phyloP scores from a whole-genome alignment of 2,113 vertebrate species.

The Paradoxurus hermaphroditus region DNA sequence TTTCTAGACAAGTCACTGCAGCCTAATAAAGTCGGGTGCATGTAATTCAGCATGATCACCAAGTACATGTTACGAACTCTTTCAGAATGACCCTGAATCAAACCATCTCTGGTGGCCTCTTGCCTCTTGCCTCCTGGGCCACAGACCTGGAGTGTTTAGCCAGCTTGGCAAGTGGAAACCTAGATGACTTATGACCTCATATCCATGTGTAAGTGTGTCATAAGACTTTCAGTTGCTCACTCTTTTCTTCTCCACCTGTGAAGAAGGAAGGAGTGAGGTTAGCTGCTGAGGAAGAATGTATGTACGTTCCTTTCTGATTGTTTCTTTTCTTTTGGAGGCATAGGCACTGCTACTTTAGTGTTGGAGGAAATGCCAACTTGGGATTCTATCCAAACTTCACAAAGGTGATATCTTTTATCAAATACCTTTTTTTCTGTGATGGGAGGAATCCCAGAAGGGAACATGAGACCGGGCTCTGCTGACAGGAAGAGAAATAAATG shows the following conservation, averaged over 20 bases:
- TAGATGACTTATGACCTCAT: neutral
- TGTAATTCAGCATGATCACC: neutral
- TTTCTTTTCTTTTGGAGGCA: neutral
- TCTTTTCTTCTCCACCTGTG: neutral
- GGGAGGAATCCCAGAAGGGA: neutral
- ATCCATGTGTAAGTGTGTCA: neutral
- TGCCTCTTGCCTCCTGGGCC: neutral
- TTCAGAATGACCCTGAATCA: neutral
- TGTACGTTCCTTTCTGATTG: neutral
- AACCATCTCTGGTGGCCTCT: neutral
- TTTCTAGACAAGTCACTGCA: neutral
- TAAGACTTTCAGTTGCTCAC: neutral
- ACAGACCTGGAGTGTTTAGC: neutral
- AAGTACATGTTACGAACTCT: neutral
- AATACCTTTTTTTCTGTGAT: neutral
- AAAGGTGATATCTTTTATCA: neutral
- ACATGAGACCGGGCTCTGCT: neutral
- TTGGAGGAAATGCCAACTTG: neutral
- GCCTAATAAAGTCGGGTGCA: neutral
- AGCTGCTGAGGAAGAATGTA: neutral
- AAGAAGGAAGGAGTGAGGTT: neutral
- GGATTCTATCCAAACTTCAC: neutral
- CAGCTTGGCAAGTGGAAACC: neutral
- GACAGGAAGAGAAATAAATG: neutral
- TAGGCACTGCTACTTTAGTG: rapidly evolving